phyloP scores from a whole-genome alignment of 2,888 invertebrate species.

The Cephus nigrinus region DNA sequence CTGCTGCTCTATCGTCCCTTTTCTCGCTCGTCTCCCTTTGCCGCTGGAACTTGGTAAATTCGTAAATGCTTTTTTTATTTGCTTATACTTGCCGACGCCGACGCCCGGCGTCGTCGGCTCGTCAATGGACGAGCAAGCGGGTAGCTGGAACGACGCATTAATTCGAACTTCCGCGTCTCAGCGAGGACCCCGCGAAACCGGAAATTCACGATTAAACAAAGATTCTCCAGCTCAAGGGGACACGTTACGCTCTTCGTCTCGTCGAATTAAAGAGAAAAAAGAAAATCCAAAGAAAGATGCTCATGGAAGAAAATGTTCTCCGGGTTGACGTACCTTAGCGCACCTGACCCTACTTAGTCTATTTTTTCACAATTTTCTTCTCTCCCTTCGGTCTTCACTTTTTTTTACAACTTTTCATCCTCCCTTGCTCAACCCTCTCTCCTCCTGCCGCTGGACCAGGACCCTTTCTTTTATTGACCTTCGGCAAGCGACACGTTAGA shows the following conservation, averaged over 20 bases:
- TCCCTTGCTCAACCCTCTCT: background rate
- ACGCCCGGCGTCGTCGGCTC: background rate
- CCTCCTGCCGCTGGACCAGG: background rate
- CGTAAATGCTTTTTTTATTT: background rate
- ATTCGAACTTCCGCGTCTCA: background rate
- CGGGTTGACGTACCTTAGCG: background rate
- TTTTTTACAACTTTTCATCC: background rate
- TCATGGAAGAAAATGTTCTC: constrained; percentile 10
- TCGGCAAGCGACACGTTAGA: background rate
- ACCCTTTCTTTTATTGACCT: constrained; percentile 7
- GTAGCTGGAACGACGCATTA: background rate
- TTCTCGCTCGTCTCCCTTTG: background rate
- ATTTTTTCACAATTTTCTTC: background rate
- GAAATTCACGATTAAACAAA: background rate
- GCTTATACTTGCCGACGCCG: background rate
- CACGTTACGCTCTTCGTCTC: background rate
- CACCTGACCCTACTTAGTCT: background rate
- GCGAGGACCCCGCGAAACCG: background rate
- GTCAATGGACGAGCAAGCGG: background rate
- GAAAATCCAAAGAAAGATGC: background rate
- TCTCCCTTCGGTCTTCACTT: background rate
- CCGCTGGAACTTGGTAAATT: background rate
- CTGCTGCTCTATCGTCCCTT: too few relatives aligned
- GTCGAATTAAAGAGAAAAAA: background rate
- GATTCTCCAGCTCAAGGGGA: background rate